Evolutionary conservation across 2,888 invertebrate genomes (phyloP), one percentile per base, ranked within the genome.

Genomic region (Andrena haemorrhoa): DNA sequence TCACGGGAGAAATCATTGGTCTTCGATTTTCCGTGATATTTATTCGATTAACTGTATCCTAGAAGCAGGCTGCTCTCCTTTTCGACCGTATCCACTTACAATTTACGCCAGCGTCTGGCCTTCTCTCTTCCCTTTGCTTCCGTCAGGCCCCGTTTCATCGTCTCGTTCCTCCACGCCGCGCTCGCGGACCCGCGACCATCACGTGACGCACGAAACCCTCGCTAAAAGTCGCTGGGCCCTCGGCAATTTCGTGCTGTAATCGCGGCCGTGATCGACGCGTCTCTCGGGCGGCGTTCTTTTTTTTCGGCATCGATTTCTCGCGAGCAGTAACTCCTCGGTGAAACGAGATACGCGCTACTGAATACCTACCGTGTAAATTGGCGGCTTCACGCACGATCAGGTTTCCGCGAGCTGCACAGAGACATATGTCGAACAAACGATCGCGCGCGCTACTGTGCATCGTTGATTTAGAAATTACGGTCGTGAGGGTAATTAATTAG

Each of bases 321-420:
- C 74, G 33, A 75, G 71, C 35, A 78, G 74, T 68, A 83, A 78
- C 83, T 83, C 83, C 82, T 82, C 66, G 71, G 49, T 83, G 83
- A 82, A 83, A 83, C 66, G 75, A 56, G 83, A 83, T 78, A 83
- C 75, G 51, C 60, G 78, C 83, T 74, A 83, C 83, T 83, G 83
- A 82, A 78, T 82, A 69, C 68, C 83, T 82, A 69, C 63, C 83
- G 73, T 78, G 83, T 75, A 83, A 83, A 83, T 83, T 82, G 83
- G 65, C 75, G 83, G 83, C 83, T 83, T 83, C 75, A 75, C 83
- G 83, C 83, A 75, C 83, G 83, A 83, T 83, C 83, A 60, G 65
- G 83, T 83, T 83, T 82, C 41, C 83, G 75, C 68, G 63, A 68
- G 75, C 68, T 69, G 31, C 71, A 51, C 56, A 63, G 71, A 23